Conservation (phyloP, 64 coral and sea anemone genomes). For the Pocillopora verrucosa region DNA sequence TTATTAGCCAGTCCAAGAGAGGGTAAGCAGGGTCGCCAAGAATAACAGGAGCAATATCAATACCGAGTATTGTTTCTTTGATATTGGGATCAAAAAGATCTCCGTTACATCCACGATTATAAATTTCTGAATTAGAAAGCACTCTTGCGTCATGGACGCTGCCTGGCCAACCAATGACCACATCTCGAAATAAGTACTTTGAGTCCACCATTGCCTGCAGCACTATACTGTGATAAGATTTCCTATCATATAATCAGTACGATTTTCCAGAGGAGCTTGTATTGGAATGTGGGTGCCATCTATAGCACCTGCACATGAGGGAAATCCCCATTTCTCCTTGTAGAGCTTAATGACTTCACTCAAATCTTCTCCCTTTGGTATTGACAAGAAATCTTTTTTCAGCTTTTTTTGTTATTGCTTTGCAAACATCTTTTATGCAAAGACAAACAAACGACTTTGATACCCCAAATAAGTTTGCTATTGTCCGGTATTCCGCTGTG, state of each 20-base stretch:
- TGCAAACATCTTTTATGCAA: too few species aligned
- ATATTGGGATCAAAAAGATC: conserved; percentile 27
- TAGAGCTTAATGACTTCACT: too few species aligned
- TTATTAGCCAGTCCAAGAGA: conserved; percentile 32
- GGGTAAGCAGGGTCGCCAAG: conserved; percentile 39
- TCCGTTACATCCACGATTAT: conserved; percentile 10
- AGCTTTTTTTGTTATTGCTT: too few species aligned
- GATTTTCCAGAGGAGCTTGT: conserved; percentile 31
- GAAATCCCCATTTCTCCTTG: too few species aligned
- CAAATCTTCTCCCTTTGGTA: too few species aligned
- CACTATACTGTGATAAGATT: conserved; percentile 36
- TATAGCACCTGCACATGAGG: too few species aligned
- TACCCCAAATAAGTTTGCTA: too few species aligned
- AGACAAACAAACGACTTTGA: too few species aligned
- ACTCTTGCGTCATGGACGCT: conserved; percentile 38
- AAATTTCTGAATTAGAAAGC: conserved; percentile 28
- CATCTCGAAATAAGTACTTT: conserved; percentile 39
- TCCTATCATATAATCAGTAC: conserved; percentile 40
- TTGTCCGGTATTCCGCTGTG: too few species aligned
- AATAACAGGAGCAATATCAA: conserved; percentile 6
- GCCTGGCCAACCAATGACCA: conserved; percentile 43
- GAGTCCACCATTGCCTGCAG: conserved; percentile 42
- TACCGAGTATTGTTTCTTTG: conserved; percentile 9
- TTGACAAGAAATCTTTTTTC: too few species aligned
- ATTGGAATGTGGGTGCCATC: conserved; percentile 40